Conservation (phyloP, 2,113 vertebrate species). For the Nibea coibor region DNA sequence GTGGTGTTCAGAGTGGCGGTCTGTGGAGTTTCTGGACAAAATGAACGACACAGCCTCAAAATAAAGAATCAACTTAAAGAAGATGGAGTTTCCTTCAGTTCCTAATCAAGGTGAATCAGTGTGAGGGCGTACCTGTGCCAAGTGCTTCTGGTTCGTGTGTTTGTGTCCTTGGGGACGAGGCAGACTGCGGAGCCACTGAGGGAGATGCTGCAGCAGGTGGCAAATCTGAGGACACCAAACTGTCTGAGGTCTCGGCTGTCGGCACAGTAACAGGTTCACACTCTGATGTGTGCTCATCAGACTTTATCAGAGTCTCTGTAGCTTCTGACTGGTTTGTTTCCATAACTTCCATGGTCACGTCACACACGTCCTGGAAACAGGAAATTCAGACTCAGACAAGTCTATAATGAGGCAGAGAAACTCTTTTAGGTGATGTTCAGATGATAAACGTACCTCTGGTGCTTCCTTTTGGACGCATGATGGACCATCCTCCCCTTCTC, state of each 20-base stretch:
- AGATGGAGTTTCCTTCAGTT: background rate
- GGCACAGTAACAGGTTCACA: background rate
- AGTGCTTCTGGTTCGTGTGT: background rate
- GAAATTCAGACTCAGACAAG: background rate
- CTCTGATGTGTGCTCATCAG: background rate
- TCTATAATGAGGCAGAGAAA: background rate
- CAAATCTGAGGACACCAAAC: background rate
- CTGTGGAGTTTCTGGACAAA: background rate
- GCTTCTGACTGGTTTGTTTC: background rate
- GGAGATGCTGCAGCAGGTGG: background rate
- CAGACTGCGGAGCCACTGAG: background rate
- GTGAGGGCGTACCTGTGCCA: slow-evolving; percentile 6
- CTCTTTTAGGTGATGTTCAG: too few relatives aligned
- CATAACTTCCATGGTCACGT: background rate
- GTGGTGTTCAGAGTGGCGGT: background rate
- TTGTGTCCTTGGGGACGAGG: background rate
- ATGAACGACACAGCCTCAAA: background rate
- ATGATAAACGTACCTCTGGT: slow-evolving; percentile 11
- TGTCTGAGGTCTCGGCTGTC: background rate
- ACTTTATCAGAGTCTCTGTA: background rate
- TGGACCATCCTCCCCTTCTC: background rate
- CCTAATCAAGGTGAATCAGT: background rate
- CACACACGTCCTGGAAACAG: slow-evolving; percentile 25
- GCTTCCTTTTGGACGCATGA: background rate
- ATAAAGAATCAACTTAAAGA: background rate